phyloP scores from a whole-genome alignment of 2,113 vertebrate genomes.

The Trematomus loennbergii region DNA sequence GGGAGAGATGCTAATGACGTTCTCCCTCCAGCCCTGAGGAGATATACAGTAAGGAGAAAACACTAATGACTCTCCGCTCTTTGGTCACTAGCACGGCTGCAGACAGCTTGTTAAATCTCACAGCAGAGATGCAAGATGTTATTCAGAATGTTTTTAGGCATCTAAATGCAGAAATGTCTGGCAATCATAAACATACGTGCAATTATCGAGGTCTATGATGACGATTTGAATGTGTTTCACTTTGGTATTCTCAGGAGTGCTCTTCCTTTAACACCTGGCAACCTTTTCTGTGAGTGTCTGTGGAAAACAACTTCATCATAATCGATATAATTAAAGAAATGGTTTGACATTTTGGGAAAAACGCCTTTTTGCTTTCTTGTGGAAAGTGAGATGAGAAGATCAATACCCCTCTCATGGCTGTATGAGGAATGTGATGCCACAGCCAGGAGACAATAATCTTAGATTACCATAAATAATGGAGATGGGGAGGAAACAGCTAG shows the following conservation, averaged over 20 bases:
- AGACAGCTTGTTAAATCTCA: constrained; percentile 68
- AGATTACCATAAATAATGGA: no score
- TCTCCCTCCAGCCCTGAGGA: constrained; percentile 60
- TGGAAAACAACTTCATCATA: background rate
- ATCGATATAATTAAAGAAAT: background rate
- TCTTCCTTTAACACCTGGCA: constrained; percentile 1
- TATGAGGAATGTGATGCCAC: background rate
- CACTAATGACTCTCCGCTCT: constrained; percentile 63
- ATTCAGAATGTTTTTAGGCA: constrained; percentile 41
- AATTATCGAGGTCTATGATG: constrained; percentile 34
- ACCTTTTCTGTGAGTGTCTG: background rate
- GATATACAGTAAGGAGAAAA: constrained; percentile 40
- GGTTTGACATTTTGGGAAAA: background rate
- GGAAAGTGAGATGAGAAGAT: background rate
- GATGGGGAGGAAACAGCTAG: background rate
- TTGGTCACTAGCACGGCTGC: constrained; percentile 52
- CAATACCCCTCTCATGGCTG: background rate
- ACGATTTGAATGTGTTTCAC: background rate
- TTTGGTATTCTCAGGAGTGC: background rate
- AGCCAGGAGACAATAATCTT: no score
- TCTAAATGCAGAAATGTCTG: constrained; percentile 28
- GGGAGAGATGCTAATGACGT: constrained; percentile 66
- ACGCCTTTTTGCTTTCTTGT: no score
- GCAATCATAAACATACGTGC: constrained; percentile 38
- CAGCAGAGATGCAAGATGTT: constrained; percentile 53